Evolutionary conservation across 2,797 vertebrate genomes (phyloP).

Genomic region (Myiotriccus ornatus): DNA sequence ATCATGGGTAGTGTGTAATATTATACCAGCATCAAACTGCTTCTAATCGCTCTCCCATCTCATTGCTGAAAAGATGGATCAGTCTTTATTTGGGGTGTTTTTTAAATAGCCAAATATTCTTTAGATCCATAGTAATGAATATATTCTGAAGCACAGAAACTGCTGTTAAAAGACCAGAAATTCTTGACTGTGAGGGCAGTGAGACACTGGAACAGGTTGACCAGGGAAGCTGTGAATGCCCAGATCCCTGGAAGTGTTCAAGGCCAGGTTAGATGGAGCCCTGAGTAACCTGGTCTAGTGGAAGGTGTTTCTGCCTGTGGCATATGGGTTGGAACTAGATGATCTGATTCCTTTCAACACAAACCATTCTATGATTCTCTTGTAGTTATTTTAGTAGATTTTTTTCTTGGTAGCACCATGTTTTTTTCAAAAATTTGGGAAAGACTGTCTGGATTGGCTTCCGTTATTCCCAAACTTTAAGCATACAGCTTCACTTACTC

Average conservation of each 20-base stretch:
- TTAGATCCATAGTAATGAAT: not conserved
- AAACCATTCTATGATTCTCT: not conserved
- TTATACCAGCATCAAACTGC: not conserved
- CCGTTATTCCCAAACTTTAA: not conserved
- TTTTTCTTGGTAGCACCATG: not conserved
- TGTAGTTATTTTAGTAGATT: not conserved
- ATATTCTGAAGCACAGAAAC: not conserved
- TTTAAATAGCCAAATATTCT: not conserved
- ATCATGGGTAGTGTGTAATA: not conserved
- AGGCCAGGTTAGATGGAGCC: not conserved
- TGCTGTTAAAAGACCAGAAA: not conserved
- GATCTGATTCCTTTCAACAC: not conserved
- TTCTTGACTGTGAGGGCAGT: not conserved
- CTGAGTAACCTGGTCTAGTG: not conserved
- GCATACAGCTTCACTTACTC: not conserved
- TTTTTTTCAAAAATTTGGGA: not conserved
- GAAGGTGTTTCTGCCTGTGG: not conserved
- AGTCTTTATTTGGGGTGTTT: not conserved
- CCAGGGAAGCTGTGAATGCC: not conserved
- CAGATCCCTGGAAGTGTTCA: not conserved
- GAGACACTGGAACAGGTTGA: not conserved
- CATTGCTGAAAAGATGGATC: not conserved
- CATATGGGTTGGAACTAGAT: not conserved
- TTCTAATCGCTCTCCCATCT: not conserved
- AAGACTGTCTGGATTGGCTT: not conserved